Evolutionary conservation across 2,113 vertebrate species (phyloP).

Genomic region (Chlamydotis undulata): DNA sequence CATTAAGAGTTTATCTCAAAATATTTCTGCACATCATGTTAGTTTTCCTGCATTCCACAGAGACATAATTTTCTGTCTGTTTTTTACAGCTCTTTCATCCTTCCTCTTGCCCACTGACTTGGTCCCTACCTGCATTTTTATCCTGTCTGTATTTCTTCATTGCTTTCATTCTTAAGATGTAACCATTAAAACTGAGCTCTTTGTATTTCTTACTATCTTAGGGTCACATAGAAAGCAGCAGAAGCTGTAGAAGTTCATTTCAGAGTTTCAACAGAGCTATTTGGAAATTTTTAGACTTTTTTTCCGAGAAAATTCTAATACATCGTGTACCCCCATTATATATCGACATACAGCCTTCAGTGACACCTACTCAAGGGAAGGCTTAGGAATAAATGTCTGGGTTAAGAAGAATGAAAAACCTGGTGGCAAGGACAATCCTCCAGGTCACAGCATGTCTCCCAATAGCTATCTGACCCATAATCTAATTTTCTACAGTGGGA

Average conservation of each 20-base stretch:
- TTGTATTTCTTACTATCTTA: not conserved
- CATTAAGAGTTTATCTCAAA: not conserved
- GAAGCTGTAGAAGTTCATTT: not conserved
- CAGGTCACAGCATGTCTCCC: not conserved
- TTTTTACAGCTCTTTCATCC: not conserved
- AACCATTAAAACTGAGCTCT: not conserved
- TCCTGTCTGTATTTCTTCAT: not conserved
- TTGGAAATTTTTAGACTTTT: not conserved
- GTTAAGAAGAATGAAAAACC: not conserved
- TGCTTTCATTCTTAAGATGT: not conserved
- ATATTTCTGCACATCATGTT: not conserved
- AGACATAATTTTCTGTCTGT: not conserved
- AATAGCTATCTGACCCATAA: not conserved
- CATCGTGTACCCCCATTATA: not conserved
- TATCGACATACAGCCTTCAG: not conserved
- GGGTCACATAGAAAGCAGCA: not conserved
- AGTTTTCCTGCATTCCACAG: not conserved
- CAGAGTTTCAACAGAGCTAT: not conserved
- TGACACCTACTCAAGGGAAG: not conserved
- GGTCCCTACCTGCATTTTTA: not conserved
- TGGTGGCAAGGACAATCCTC: not conserved
- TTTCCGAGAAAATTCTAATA: not conserved
- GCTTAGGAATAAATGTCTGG: not conserved
- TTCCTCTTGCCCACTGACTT: not conserved
- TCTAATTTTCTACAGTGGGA: not conserved